Evolutionary conservation across 2,113 vertebrate species (phyloP), one percentile per base, ranked within the genome.

Genomic region (Notarius quadriscutis): DNA sequence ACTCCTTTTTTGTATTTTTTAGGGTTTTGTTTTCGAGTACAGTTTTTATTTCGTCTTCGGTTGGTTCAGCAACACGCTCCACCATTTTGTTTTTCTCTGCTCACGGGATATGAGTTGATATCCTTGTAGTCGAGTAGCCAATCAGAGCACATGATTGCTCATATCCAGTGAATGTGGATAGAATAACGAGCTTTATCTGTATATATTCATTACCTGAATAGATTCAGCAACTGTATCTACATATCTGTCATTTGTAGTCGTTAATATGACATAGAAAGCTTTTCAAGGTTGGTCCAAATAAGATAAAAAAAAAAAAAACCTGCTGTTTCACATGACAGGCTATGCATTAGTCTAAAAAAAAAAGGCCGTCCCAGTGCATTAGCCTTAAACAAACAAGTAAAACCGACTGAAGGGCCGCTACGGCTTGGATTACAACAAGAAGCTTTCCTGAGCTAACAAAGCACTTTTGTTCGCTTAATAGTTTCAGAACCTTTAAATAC

Each of bases 401-500:
- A 81, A 78, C 12, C 63, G 53, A 62, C 82, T 63, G 81, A 88
- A 58, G 30, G 53, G 57, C 27, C 74, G 78, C 72, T 69, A 86
- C 84, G 51, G 81, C 87, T 60, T 77, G 69, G 81, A 79, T 81
- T 88, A 84, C 81, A 78, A 84, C 25, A 67, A 34, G 34, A 83
- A 7, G 8, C 86, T 89, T 78, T 81, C 22, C 51, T 22, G 22
- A 53, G 50, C 87, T 86, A 74, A 90, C 80, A 88, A 79, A 83
- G 82, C 72, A 81, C 81, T 80, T 86, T 89, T 89, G 84, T 86
- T 65, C 79, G n/a, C 78, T 89, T 90, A 88, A 90, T 87, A 79
- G 84, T 85, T 80, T 89, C 87, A 86, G 88, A 89, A 85, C 81
- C 53, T 87, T 85, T 87, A 90, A 90, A 87, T 86, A 87, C 69